phyloP scores from a whole-genome alignment of 1,140 invertebrate species.

The Bombus consobrinus region DNA sequence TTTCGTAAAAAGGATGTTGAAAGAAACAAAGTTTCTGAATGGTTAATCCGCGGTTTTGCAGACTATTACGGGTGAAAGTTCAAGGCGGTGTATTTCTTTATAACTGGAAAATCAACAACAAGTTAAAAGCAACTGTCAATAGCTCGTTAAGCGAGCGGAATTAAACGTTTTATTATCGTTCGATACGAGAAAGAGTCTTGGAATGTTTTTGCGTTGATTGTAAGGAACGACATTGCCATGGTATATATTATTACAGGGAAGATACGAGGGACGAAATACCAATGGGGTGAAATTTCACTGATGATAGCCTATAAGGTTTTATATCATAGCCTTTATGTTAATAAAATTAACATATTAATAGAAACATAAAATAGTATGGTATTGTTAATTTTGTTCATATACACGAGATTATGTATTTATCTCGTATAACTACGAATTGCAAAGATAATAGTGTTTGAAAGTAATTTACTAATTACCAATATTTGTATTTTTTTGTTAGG shows the following conservation, averaged over 20 bases:
- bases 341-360: not conserved
- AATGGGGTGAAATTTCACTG: too few relatives aligned
- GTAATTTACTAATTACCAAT: not conserved
- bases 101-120: too few relatives aligned
- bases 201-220: not conserved
- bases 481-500: not conserved
- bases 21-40: not conserved
- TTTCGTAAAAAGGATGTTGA: not conserved
- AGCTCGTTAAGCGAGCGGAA: not conserved
- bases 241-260: too few relatives aligned
- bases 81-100: too few relatives aligned
- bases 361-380: not conserved
- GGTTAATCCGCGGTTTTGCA: not conserved
- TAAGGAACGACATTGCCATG: too few relatives aligned
- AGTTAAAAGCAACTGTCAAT: too few relatives aligned
- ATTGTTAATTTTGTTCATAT: accelerated
- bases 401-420: not conserved
- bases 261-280: too few relatives aligned
- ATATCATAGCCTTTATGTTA: too few relatives aligned
- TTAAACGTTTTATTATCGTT: not conserved
- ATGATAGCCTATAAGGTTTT: too few relatives aligned
- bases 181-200: not conserved
- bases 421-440: not conserved
- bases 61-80: too few relatives aligned
- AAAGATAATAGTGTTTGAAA: not conserved